Evolutionary conservation across 2,888 invertebrate genomes (phyloP).

Genomic region (Drosophila fulvimacula): DNA sequence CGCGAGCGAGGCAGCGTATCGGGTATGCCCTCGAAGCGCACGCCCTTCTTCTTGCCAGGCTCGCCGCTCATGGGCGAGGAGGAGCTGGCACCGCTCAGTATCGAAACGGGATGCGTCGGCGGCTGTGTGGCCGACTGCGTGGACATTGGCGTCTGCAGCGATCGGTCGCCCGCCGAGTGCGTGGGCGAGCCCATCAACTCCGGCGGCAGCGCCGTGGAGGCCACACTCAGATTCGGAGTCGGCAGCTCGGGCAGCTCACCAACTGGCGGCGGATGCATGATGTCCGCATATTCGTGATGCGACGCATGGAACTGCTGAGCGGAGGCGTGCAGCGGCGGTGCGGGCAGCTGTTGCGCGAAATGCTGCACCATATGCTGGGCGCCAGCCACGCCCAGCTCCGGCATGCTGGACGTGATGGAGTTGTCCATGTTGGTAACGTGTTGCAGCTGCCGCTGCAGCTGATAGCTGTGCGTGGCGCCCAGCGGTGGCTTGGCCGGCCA

Average conservation of each 20-base stretch:
- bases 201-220: constrained; percentile 85
- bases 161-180: constrained; percentile 81
- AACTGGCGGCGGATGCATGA: constrained; percentile 64
- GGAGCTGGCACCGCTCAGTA: constrained; percentile 80
- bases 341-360: constrained; percentile 57
- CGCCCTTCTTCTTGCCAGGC: constrained; percentile 83
- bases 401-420: constrained; percentile 63
- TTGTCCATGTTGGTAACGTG: constrained; percentile 83
- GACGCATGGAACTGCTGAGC: constrained; percentile 57
- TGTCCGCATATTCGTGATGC: constrained; percentile 72
- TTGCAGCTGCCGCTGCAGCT: constrained; percentile 79
- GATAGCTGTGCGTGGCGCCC: constrained; percentile 79
- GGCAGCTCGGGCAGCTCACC: constrained; percentile 83
- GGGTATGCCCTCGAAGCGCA: constrained; percentile 84
- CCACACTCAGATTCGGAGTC: constrained; percentile 86
- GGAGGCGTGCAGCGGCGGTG: constrained; percentile 54
- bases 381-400: constrained; percentile 50
- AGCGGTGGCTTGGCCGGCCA: constrained; percentile 85
- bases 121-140: constrained; percentile 76
- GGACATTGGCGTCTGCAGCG: constrained; percentile 79
- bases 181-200: constrained; percentile 83
- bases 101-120: constrained; percentile 78
- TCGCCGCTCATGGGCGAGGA: constrained; percentile 82
- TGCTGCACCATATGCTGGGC: constrained; percentile 62
- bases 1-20: constrained; percentile 86